phyloP scores from a whole-genome alignment of 1,140 invertebrate species.

The Caerostris darwini region DNA sequence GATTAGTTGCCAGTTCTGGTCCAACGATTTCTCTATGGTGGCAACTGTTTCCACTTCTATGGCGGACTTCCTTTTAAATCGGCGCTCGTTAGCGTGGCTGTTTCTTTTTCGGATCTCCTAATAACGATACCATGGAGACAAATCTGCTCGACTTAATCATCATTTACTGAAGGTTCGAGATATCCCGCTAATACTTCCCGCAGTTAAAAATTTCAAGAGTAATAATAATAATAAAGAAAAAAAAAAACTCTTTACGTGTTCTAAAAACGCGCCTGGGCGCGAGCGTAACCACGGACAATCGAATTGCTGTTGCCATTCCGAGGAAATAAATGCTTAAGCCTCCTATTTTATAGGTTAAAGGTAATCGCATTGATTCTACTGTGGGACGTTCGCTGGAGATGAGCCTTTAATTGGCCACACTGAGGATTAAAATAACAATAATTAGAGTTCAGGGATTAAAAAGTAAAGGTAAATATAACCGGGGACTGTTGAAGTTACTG shows the following conservation, averaged over 20 bases:
- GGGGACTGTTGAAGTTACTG: not conserved
- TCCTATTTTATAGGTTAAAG: not conserved
- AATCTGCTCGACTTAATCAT: constrained; percentile 35
- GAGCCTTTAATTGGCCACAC: not conserved
- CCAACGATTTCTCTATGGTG: not conserved
- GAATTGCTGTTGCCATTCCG: not conserved
- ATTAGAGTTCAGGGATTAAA: not conserved
- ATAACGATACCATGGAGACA: constrained; percentile 48
- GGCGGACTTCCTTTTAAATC: not conserved
- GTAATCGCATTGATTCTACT: not conserved
- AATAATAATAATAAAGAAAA: not conserved
- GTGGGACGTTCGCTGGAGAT: not conserved
- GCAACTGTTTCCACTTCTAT: not conserved
- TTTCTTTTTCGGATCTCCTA: constrained; percentile 1
- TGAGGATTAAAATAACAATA: not conserved
- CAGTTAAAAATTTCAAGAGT: not conserved
- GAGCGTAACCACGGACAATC: not conserved
- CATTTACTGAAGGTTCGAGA: not conserved
- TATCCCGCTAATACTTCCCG: not conserved
- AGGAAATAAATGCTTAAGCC: not conserved
- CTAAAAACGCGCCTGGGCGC: not conserved
- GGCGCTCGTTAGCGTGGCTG: not conserved
- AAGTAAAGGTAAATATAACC: not conserved
- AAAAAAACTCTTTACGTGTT: not conserved
- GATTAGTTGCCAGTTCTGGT: constrained; percentile 4